These are phyloP conservation scores for Nephrocerus scutellatus DNA, from an alignment of 2,888 invertebrate genomes.

Conservation along the genomic window DNA sequence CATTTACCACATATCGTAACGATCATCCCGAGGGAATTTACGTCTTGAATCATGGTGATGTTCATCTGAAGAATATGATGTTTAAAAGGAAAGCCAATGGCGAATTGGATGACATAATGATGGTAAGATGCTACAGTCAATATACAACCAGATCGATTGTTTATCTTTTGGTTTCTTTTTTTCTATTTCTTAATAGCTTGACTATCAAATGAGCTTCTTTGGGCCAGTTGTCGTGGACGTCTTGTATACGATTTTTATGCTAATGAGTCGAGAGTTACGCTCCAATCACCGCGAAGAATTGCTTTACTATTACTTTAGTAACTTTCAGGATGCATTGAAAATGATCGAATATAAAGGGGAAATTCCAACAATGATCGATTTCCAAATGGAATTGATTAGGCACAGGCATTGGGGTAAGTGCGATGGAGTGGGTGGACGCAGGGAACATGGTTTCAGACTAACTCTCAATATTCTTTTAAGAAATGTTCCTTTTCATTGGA, in stretches of 20 bases:
- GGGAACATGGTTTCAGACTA: no score
- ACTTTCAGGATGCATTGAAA: constrained; percentile 25
- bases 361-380: constrained; percentile 25
- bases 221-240: constrained; percentile 29
- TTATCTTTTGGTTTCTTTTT: constrained; percentile 6
- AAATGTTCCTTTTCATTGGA: constrained; percentile 1
- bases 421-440: no score
- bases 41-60: constrained; percentile 36
- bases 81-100: constrained; percentile 22
- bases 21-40: constrained; percentile 22
- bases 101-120: constrained; percentile 9
- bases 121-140: background rate
- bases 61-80: constrained; percentile 37
- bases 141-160: no score
- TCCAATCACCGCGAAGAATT: constrained; percentile 24
- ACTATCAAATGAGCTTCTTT: constrained; percentile 30
- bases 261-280: constrained; percentile 26
- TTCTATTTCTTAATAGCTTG: no score
- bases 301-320: constrained; percentile 28
- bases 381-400: constrained; percentile 24
- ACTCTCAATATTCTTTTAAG: constrained; percentile 4
- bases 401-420: constrained; percentile 28
- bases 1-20: constrained; percentile 22
- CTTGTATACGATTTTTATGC: constrained; percentile 28
- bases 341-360: constrained; percentile 26